Percentiles rank a stretch among this genome's conserved stretches.
Evolutionary conservation across 2,113 vertebrate genomes (phyloP).

Genomic region (Pelmatolapia mariae): DNA sequence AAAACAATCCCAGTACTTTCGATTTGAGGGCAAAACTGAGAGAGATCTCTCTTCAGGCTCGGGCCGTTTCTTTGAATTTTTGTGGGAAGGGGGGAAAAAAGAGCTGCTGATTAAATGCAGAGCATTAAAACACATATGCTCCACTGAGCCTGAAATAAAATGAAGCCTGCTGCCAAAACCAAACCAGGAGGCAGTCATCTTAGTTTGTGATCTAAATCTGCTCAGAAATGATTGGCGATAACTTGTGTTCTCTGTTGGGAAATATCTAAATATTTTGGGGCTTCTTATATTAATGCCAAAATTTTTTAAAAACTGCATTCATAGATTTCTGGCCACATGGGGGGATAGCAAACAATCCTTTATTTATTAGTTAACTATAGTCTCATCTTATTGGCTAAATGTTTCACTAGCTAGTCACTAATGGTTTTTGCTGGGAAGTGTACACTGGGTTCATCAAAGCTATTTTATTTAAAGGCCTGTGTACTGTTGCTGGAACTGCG

Average conservation of each 20-base stretch:
- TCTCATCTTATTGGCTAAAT: not conserved
- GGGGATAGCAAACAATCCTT: not conserved
- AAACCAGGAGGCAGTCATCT: not conserved
- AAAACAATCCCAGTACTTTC: not conserved
- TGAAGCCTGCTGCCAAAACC: not conserved
- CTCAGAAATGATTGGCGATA: not conserved
- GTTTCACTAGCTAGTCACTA: not conserved
- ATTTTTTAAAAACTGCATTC: not conserved
- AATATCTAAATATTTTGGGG: not conserved
- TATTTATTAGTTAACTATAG: not conserved
- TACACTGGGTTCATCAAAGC: not conserved
- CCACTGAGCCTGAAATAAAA: not conserved
- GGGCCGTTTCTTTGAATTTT: not conserved
- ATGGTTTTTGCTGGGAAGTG: not conserved
- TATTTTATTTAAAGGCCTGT: not conserved
- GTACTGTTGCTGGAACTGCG: not conserved
- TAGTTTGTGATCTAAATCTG: not conserved
- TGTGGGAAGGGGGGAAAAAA: not conserved
- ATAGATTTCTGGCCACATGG: not conserved
- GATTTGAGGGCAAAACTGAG: not conserved
- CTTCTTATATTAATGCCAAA: not conserved
- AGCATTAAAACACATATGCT: not conserved
- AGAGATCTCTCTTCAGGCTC: not conserved
- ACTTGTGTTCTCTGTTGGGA: not conserved
- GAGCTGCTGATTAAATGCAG: not conserved